phyloP scores from a whole-genome alignment of 2,797 vertebrate species.

The Neoniphon sammara region DNA sequence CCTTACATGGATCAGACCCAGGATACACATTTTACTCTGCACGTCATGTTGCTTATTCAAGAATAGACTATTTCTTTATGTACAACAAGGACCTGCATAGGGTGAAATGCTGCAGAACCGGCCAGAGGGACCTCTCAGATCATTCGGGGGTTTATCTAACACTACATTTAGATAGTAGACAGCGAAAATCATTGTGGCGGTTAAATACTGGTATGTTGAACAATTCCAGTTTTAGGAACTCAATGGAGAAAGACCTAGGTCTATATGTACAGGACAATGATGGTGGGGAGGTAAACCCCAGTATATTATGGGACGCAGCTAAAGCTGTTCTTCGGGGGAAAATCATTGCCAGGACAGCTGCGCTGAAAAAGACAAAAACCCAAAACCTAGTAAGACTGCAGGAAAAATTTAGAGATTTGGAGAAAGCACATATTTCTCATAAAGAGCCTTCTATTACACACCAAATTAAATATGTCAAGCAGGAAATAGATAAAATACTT shows the following conservation, averaged over 20 bases:
- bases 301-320: constrained; percentile 9
- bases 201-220: neutral
- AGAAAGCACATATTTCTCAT: neutral
- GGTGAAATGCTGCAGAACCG: too few relatives aligned
- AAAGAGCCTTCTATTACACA: neutral
- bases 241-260: too few relatives aligned
- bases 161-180: neutral
- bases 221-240: too few relatives aligned
- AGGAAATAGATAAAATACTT: too few relatives aligned
- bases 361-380: constrained; percentile 1
- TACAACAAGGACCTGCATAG: neutral
- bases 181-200: neutral
- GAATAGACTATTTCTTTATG: too few relatives aligned
- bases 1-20: too few relatives aligned
- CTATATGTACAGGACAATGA: neutral
- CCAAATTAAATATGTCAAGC: constrained; percentile 8
- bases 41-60: too few relatives aligned
- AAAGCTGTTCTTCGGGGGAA: constrained; percentile 24
- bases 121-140: too few relatives aligned
- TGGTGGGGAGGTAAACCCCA: neutral
- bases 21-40: too few relatives aligned
- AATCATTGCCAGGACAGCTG: constrained; percentile 4
- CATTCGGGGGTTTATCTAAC: neutral
- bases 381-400: neutral
- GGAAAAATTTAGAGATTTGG: neutral